A percentile compares a stretch with the other conserved stretches of the same genome.
These are phyloP conservation scores for Jacana jacana DNA, from an alignment of 2,113 vertebrate genomes.

Conservation along the genomic window DNA sequence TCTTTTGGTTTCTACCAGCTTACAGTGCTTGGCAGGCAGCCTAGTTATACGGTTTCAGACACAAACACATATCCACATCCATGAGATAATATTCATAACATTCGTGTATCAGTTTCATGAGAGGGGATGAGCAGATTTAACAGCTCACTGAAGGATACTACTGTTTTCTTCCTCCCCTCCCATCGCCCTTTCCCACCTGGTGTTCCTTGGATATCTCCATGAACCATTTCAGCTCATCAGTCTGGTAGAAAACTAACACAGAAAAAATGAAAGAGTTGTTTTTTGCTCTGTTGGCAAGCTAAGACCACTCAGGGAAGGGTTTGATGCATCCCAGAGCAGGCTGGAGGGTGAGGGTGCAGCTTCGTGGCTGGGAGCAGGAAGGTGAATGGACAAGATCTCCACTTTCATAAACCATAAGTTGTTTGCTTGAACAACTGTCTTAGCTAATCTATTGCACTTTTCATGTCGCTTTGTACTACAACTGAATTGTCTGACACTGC, in stretches of 20 bases:
- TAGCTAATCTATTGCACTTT: neutral
- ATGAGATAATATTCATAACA: neutral
- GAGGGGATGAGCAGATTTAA: neutral
- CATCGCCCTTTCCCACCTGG: neutral
- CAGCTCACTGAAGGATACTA: neutral
- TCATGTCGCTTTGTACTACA: neutral
- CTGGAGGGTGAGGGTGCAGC: neutral
- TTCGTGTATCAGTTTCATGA: neutral
- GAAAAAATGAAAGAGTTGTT: neutral
- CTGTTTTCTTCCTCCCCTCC: neutral
- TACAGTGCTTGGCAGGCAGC: neutral
- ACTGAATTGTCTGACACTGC: fast-evolving
- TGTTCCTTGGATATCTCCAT: neutral
- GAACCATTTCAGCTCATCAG: neutral
- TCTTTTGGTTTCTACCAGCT: neutral
- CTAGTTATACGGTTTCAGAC: neutral
- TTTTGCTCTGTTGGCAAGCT: neutral
- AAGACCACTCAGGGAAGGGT: neutral
- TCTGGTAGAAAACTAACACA: neutral
- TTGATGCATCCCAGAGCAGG: neutral
- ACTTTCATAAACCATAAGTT: neutral
- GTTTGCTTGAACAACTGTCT: neutral
- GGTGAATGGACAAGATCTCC: neutral
- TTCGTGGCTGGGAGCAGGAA: neutral
- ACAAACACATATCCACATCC: neutral